Evolutionary conservation across 2,113 vertebrate species (phyloP).

Genomic region (Crotalus tigris): DNA sequence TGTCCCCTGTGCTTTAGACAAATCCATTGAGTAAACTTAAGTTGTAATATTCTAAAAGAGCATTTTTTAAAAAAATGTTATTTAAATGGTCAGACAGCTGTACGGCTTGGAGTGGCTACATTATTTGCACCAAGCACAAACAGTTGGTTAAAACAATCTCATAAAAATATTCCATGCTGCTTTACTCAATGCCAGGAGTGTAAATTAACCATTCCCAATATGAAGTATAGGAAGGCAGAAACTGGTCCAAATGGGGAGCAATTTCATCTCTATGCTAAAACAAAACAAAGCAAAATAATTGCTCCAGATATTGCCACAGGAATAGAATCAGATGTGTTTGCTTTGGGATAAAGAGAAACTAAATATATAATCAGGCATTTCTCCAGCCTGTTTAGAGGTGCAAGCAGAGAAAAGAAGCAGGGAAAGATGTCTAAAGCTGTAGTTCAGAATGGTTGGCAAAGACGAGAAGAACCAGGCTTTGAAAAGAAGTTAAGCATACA

Average conservation of each 20-base stretch:
- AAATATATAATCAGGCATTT: conserved; percentile 22
- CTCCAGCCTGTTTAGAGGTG: background rate
- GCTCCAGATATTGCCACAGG: conserved; percentile 5
- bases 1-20: background rate
- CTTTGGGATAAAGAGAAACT: conserved; percentile 18
- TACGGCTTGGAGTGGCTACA: background rate
- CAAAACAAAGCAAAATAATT: conserved; percentile 17
- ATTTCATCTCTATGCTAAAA: conserved; percentile 12
- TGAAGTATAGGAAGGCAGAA: background rate
- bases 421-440: background rate
- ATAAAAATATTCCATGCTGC: background rate
- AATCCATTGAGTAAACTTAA: background rate
- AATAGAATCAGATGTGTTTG: conserved; percentile 18
- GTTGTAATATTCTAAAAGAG: background rate
- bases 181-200: background rate
- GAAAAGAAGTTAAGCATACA: background rate
- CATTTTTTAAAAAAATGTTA: background rate
- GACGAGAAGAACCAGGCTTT: background rate
- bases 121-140: background rate
- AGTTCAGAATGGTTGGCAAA: background rate
- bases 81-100: background rate
- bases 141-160: background rate
- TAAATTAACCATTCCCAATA: background rate
- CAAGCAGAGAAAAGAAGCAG: background rate
- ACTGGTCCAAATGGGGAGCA: conserved; percentile 1